Conservation (phyloP, 2,888 invertebrate genomes). For the Xanthia togata region DNA sequence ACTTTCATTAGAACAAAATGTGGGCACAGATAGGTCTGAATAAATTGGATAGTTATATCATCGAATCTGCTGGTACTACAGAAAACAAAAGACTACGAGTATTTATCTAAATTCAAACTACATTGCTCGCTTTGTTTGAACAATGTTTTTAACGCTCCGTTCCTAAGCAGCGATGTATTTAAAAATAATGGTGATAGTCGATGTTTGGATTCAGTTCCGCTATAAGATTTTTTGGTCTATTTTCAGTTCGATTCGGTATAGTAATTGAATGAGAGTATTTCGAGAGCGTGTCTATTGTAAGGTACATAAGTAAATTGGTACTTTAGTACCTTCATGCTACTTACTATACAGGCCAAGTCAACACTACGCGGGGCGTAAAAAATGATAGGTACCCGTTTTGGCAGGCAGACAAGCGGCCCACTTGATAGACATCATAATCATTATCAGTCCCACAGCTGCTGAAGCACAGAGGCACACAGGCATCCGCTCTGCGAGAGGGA, state of each 20-base stretch:
- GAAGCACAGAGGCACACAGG: not conserved
- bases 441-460: too few relatives aligned
- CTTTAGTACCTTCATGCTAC: constrained; percentile 24
- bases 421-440: not conserved
- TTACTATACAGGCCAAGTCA: not conserved
- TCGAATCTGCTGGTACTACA: constrained; percentile 60
- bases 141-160: fast-evolving
- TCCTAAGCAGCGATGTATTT: constrained; percentile 19
- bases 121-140: constrained; percentile 48
- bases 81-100: constrained; percentile 5
- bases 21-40: constrained; percentile 40
- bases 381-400: not conserved
- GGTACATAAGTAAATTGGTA: constrained; percentile 25
- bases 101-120: constrained; percentile 21
- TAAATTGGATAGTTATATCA: constrained; percentile 70
- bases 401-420: not conserved
- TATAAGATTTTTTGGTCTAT: constrained; percentile 30
- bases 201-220: constrained; percentile 45
- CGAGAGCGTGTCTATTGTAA: constrained; percentile 38
- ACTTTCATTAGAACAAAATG: constrained; percentile 18
- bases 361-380: not conserved
- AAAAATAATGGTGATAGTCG: not conserved
- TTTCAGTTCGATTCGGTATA: constrained; percentile 48
- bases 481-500: not conserved
- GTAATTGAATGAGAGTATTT: constrained; percentile 52